These are phyloP conservation scores for Pseudotriccus pelzelni DNA, from an alignment of 2,797 vertebrate species.

Conservation along the genomic window DNA sequence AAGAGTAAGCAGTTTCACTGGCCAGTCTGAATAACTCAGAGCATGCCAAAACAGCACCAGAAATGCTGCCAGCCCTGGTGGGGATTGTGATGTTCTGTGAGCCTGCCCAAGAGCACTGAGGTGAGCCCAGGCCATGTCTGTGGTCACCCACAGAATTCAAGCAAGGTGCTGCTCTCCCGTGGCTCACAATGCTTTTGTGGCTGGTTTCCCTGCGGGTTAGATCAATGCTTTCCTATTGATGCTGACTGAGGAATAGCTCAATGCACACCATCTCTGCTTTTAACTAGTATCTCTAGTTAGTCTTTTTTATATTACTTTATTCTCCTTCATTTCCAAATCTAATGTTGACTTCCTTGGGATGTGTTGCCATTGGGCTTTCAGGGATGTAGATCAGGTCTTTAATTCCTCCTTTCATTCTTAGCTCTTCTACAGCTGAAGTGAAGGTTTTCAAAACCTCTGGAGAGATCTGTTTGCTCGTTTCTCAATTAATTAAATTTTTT, in stretches of 20 bases:
- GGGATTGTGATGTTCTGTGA: rapidly evolving
- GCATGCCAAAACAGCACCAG: not conserved
- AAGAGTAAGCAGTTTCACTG: not conserved
- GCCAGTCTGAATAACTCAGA: not conserved
- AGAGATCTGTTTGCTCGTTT: not conserved
- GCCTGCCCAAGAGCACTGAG: not conserved
- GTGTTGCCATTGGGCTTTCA: not conserved
- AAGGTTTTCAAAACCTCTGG: not conserved
- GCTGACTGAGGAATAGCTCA: not conserved
- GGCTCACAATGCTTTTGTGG: not conserved
- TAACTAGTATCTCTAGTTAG: not conserved
- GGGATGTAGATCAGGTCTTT: not conserved
- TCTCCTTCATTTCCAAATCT: not conserved
- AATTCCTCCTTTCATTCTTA: not conserved
- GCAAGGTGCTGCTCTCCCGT: not conserved
- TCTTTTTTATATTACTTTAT: not conserved
- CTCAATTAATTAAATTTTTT: not conserved
- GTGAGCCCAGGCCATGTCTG: not conserved
- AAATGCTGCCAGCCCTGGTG: not conserved
- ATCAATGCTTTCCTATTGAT: not conserved
- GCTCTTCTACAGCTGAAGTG: not conserved
- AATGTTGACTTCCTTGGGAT: not conserved
- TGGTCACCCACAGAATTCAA: rapidly evolving
- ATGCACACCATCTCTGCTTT: not conserved
- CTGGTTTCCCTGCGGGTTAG: not conserved